These are phyloP conservation scores for Rachycentron canadum DNA, from an alignment of 2,797 vertebrate species.

Conservation along the genomic window DNA sequence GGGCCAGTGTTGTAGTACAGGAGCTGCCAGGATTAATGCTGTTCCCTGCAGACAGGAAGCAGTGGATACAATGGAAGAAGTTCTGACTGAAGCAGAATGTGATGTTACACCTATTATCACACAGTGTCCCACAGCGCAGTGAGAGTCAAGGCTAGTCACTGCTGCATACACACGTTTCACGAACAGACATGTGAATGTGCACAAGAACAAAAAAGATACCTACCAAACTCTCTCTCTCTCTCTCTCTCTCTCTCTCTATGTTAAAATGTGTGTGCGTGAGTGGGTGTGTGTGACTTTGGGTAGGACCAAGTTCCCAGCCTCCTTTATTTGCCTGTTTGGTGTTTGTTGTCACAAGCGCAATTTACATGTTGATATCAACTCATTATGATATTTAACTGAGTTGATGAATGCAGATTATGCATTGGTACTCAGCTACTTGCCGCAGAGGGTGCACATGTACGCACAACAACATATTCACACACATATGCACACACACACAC, in stretches of 20 bases:
- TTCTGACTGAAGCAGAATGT: conserved; percentile 47
- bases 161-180: neutral
- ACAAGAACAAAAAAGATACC: conserved; percentile 15
- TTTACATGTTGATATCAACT: conserved; percentile 77
- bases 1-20: conserved; percentile 14
- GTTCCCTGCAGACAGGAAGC: conserved; percentile 45
- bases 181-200: conserved; percentile 7
- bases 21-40: conserved; percentile 18
- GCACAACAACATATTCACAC: conserved; percentile 40
- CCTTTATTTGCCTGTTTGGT: conserved; percentile 53
- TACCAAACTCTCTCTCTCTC: neutral
- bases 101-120: conserved; percentile 73
- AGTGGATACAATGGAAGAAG: conserved; percentile 29
- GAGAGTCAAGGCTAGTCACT: conserved; percentile 32
- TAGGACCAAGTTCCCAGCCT: conserved; percentile 38
- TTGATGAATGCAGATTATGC: conserved; percentile 77
- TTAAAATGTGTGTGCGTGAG: neutral
- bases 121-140: conserved; percentile 27
- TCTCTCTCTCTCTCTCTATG: neutral
- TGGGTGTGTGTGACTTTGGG: neutral
- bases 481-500: conserved; percentile 26
- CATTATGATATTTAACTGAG: conserved; percentile 73
- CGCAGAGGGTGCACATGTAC: conserved; percentile 55
- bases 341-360: conserved; percentile 70
- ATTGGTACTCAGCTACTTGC: conserved; percentile 35